Base-by-base conservation (phyloP, 2,113 vertebrate species). In the Macquaria australasica region DNA sequence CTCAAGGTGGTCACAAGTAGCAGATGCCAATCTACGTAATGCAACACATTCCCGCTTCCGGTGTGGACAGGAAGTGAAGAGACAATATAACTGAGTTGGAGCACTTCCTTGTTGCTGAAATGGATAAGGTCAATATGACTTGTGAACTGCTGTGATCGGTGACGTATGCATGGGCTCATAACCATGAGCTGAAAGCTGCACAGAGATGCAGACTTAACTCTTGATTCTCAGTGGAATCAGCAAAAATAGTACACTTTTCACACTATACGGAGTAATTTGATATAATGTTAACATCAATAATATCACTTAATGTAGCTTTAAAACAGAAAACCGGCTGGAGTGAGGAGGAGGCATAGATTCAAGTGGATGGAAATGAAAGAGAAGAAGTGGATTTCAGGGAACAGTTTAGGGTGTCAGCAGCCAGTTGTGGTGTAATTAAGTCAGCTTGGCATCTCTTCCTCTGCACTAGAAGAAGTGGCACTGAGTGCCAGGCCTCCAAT, bases 391-490 rank as follows among this genome's bases (percentile, higher is more conserved):
- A 74, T 72, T 34, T 34, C 31, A 34, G 31, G 31, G 31, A 81
- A 82, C 73, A 45, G 76, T 89, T 92, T 50, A 66, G 77, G 78
- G 78, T 2, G 31, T 73, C 34, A 45, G 81, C 79, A 90, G 84
- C 85, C 88, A 89, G 88, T 92, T 89, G 92, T 87, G 87, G 31
- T 78, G 82, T 91, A 92, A 91, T 92, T 89, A 90, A 92, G 85
- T 91, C 72, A 55, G 81, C 73, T 86, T 91, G 89, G 85, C 90
- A 84, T 83, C 80, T 76, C 79, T 79, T 69, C 76, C 70, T 71
- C 62, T 0, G 83, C 66, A 75, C 74, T 56, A 73, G 73, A 87
- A 83, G 85, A 88, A 84, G 78, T 59, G 76, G 63, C 81, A 67
- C n/a, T 48, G 82, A 67, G 85, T 87, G 90, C 91, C 91, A 89